A percentile compares a stretch with the other conserved stretches of the same genome.
These are phyloP conservation scores for Astyanax mexicanus DNA, from an alignment of 2,797 vertebrate genomes.

Conservation along the genomic window DNA sequence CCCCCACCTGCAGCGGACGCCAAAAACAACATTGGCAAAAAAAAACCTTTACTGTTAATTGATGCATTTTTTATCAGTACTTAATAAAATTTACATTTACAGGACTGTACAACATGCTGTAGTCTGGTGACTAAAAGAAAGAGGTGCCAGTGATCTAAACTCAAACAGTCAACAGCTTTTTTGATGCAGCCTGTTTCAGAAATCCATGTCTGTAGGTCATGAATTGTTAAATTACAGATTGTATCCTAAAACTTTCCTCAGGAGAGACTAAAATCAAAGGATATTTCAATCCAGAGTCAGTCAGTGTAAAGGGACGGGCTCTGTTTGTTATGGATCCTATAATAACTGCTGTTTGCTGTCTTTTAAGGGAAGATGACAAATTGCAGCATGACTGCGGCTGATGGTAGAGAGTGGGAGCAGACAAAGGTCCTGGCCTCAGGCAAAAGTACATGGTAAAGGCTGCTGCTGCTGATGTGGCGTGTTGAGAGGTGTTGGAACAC, in stretches of 20 bases:
- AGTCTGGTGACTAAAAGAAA: no score
- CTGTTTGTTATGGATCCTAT: slow-evolving; percentile 43
- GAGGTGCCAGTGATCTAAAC: no score
- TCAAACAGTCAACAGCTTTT: no score
- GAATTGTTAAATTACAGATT: slow-evolving; percentile 48
- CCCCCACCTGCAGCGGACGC: slow-evolving; percentile 80
- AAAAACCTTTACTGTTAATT: no score
- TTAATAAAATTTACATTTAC: no score
- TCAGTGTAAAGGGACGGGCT: slow-evolving; percentile 23
- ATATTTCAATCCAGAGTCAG: slow-evolving; percentile 14
- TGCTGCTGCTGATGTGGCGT: slow-evolving; percentile 46
- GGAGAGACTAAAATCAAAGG: slow-evolving; percentile 31
- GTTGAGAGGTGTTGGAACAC: slow-evolving; percentile 56
- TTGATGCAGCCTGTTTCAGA: not conserved
- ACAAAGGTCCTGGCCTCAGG: slow-evolving; percentile 51
- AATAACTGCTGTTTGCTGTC: slow-evolving; percentile 28
- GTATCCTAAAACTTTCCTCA: slow-evolving; percentile 36
- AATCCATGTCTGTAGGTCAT: slow-evolving; percentile 5
- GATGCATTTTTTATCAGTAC: no score
- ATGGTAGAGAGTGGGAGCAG: slow-evolving; percentile 36
- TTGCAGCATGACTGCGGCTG: slow-evolving; percentile 38
- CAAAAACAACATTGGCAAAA: slow-evolving; percentile 23
- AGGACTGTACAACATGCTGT: no score
- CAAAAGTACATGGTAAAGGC: slow-evolving; percentile 22
- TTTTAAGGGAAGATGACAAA: slow-evolving; percentile 38